These are phyloP conservation scores for Agraylea sexmaculata DNA, from an alignment of 1,140 invertebrate genomes.

Conservation along the genomic window DNA sequence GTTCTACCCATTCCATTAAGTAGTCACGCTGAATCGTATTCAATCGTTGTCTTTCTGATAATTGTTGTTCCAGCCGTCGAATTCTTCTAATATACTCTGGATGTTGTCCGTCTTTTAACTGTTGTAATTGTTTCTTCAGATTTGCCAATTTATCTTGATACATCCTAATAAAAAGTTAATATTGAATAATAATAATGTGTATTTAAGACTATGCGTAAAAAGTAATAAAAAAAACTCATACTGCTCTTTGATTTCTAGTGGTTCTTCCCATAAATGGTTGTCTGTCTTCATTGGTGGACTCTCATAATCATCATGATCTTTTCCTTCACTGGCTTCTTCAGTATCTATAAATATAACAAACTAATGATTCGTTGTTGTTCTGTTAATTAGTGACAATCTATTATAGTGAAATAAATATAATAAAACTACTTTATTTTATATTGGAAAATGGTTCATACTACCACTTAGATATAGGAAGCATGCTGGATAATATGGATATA, in stretches of 20 bases:
- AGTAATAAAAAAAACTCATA: constrained; percentile 37
- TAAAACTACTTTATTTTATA: too few relatives aligned
- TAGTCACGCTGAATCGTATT: constrained; percentile 77
- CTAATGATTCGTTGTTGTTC: not conserved
- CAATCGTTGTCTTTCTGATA: constrained; percentile 64
- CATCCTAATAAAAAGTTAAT: constrained; percentile 49
- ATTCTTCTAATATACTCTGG: constrained; percentile 75
- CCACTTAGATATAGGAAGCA: too few relatives aligned
- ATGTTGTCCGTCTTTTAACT: constrained; percentile 75
- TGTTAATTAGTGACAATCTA: too few relatives aligned
- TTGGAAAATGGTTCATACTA: too few relatives aligned
- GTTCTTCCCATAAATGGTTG: constrained; percentile 66
- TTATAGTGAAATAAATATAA: too few relatives aligned
- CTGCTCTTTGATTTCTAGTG: constrained; percentile 85
- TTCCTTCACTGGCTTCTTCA: constrained; percentile 80
- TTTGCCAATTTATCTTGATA: constrained; percentile 86
- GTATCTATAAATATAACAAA: constrained; percentile 51
- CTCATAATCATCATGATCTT: too few relatives aligned
- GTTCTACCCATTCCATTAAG: constrained; percentile 73
- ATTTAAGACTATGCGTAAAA: not conserved
- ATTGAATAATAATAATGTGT: not conserved
- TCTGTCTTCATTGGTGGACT: too few relatives aligned
- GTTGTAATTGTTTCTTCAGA: constrained; percentile 81
- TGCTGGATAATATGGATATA: too few relatives aligned
- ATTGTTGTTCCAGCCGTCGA: constrained; percentile 69